A percentile compares a stretch with the other conserved stretches of the same genome.
phyloP scores from a whole-genome alignment of 1,140 invertebrate species.

The Bathynomus jamesi region DNA sequence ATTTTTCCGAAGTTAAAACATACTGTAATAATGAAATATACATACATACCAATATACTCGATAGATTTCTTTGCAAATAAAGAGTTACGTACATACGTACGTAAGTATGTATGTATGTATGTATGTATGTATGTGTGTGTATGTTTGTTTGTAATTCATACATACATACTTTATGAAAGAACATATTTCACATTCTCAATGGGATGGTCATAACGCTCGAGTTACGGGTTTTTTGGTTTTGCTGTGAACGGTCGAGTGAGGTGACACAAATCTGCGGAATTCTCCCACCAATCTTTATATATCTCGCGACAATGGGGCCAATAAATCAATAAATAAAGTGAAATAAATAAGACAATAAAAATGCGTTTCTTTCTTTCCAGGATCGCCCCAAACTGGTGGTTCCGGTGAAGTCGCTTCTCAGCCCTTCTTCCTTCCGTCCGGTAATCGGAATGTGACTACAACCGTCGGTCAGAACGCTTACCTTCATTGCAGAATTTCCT shows the following conservation, averaged over 20 bases:
- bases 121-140: background rate
- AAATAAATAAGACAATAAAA: background rate
- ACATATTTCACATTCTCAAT: background rate
- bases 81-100: background rate
- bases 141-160: background rate
- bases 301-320: no score
- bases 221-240: background rate
- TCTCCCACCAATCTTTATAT: no score
- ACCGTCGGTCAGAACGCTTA: slow-evolving; percentile 73
- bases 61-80: background rate
- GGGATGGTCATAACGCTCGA: background rate
- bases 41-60: no score
- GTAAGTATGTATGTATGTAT: background rate
- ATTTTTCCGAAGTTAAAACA: no score
- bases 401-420: background rate
- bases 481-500: slow-evolving; percentile 72
- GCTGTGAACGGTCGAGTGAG: no score
- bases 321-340: background rate
- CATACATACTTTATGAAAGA: background rate
- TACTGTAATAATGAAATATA: no score
- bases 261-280: no score
- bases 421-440: slow-evolving; percentile 66
- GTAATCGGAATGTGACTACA: slow-evolving; percentile 69
- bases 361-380: background rate
- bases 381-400: background rate